Base-by-base conservation (phyloP, 2,888 invertebrate species). In the Calliopum simillimum region DNA sequence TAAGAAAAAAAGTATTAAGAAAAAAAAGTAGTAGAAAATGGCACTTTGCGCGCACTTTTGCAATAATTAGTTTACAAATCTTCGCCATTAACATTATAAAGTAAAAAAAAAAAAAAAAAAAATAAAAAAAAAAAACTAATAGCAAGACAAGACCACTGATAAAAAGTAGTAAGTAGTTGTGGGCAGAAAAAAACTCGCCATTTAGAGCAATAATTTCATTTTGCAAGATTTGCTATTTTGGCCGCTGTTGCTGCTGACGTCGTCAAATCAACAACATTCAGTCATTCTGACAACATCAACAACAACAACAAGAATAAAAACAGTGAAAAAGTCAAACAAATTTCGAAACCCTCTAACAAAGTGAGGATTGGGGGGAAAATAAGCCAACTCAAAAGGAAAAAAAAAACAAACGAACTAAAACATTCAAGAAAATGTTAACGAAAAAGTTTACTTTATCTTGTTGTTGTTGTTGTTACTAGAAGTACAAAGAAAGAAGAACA, bases 131-230 rank as follows among this genome's bases (percentile, higher is more conserved):
- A n/a, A 12, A 53, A 53, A 53, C 12, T n/a, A n/a, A n/a, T n/a
- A n/a, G n/a, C 6, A 14, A 23, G 23, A 56, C 46, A n/a, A 64
- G 14, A 16, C n/a, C 33, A 8, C 3, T n/a, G 16, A 33, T 13
- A 12, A 13, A 51, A 16, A 12, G n/a, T 51, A 43, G 53, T 33
- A 4, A 14, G 16, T n/a, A 64, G 19, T n/a, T 51, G 49, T 41
- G 53, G 13, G 23, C 41, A 16, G 55, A 65, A 13, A 8, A 65
- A 13, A 8, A 44, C 21, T 13, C 41, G 16, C 53, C 44, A 44
- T 65, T 21, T 5, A 21, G 53, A 19, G 65, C 43, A 53, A 55
- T 65, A 55, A 65, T 65, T 65, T 41, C 21, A 65, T 55, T 65
- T 14, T 55, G 13, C 21, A 65, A 55, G 19, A 41, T 41, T 53